phyloP scores from a whole-genome alignment of 2,888 invertebrate species.

The Synergus umbraculus region DNA sequence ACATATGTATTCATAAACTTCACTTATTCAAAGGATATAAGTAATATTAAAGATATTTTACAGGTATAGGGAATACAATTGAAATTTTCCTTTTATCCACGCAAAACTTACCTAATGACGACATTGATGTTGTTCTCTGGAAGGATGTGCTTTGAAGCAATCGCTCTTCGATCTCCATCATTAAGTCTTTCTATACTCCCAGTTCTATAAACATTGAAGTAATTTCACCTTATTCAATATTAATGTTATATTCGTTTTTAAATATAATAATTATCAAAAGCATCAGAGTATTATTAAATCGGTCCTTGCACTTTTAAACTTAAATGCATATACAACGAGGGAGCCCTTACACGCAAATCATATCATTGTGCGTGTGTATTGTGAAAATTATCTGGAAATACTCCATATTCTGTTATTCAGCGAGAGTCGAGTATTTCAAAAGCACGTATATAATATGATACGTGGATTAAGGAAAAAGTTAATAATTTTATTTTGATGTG shows the following conservation, averaged over 20 bases:
- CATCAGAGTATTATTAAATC: no score
- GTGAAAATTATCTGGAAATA: constrained; percentile 21
- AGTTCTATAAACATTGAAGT: constrained; percentile 66
- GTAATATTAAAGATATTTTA: background rate
- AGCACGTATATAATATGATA: background rate
- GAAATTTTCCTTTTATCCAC: background rate
- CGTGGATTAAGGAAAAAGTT: background rate
- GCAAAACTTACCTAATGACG: constrained; percentile 84
- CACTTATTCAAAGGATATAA: background rate
- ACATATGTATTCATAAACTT: background rate
- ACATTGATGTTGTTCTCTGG: constrained; percentile 93
- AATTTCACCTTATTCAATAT: background rate
- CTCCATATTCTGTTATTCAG: background rate
- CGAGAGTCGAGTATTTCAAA: background rate
- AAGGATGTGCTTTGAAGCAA: constrained; percentile 78
- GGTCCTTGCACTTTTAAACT: constrained; percentile 10
- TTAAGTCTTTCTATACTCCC: constrained; percentile 78
- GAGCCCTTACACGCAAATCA: background rate
- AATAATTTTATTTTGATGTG: no score
- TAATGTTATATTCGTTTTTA: background rate
- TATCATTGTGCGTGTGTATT: background rate
- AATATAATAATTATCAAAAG: no score
- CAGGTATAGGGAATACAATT: background rate
- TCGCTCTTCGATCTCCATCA: constrained; percentile 77
- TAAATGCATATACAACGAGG: background rate